Conservation (phyloP, 1,140 invertebrate genomes). For the Caenorhabditis remanei region DNA sequence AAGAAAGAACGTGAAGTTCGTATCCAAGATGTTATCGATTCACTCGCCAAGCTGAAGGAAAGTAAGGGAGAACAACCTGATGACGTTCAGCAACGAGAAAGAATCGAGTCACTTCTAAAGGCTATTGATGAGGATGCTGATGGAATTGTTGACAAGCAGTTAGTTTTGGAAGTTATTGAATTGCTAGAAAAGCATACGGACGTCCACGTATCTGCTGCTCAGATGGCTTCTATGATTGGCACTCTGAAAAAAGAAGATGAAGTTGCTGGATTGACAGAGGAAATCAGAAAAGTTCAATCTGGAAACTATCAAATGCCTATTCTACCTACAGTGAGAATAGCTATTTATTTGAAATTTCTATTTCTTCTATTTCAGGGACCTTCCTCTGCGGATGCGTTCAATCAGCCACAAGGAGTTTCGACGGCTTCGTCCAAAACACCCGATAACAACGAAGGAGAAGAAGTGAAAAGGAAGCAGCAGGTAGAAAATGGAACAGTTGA, state of each 20-base stretch:
- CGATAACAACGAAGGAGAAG: background rate
- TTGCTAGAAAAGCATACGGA: constrained; percentile 68
- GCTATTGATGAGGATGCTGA: constrained; percentile 68
- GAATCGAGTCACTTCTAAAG: constrained; percentile 63
- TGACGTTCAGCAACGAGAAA: constrained; percentile 38
- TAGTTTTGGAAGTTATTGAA: constrained; percentile 68
- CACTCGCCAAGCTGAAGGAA: constrained; percentile 63
- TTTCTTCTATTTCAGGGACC: background rate
- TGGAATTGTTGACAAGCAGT: constrained; percentile 66
- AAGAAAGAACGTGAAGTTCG: constrained; percentile 66
- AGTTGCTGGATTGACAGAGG: constrained; percentile 41
- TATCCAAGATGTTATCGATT: constrained; percentile 67
- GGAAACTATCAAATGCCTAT: constrained; percentile 49
- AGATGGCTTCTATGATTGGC: constrained; percentile 67
- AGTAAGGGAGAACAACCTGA: constrained; percentile 57
- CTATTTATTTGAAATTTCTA: background rate
- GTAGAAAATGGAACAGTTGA: constrained; percentile 43
- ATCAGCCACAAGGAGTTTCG: background rate
- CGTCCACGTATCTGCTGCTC: constrained; percentile 63
- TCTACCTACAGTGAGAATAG: background rate
- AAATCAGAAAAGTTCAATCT: constrained; percentile 46
- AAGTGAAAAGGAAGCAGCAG: constrained; percentile 15
- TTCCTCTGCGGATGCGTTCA: background rate
- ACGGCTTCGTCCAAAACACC: constrained; percentile 19
- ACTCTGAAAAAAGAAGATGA: constrained; percentile 60